Evolutionary conservation across 2,888 invertebrate species (phyloP).

Genomic region (Mesorhabditis sp.): DNA sequence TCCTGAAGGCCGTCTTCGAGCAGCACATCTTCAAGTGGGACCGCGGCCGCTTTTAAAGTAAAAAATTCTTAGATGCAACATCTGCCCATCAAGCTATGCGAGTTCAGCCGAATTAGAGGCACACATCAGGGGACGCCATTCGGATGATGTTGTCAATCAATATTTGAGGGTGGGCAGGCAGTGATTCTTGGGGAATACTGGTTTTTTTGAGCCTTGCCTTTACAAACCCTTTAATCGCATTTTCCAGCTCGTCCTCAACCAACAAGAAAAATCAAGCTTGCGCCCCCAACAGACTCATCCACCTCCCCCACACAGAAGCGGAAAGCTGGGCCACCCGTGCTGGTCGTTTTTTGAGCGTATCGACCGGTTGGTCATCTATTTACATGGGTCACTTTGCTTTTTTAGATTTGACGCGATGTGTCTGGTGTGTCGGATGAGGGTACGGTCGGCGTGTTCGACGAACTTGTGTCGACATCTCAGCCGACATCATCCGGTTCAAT

Average conservation of each 20-base stretch:
- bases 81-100: background rate
- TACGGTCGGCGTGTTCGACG: constrained; percentile 25
- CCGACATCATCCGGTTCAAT: constrained; percentile 9
- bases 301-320: background rate
- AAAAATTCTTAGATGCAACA: background rate
- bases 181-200: background rate
- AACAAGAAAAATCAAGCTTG: background rate
- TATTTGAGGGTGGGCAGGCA: background rate
- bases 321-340: constrained; percentile 2
- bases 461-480: constrained; percentile 21
- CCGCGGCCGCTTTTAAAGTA: too few species aligned
- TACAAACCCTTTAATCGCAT: background rate
- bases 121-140: background rate
- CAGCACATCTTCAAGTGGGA: too few species aligned
- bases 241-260: background rate
- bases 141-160: background rate
- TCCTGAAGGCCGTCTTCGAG: too few species aligned
- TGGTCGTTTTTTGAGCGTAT: background rate
- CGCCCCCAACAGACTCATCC: background rate
- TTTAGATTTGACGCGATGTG: constrained; percentile 19
- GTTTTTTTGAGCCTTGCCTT: background rate
- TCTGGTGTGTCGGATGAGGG: constrained; percentile 18
- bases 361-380: background rate
- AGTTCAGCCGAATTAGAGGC: background rate
- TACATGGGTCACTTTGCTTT: background rate